Evolutionary conservation across 2,113 vertebrate genomes (phyloP).

Genomic region (Ptychochromis oligacanthus): DNA sequence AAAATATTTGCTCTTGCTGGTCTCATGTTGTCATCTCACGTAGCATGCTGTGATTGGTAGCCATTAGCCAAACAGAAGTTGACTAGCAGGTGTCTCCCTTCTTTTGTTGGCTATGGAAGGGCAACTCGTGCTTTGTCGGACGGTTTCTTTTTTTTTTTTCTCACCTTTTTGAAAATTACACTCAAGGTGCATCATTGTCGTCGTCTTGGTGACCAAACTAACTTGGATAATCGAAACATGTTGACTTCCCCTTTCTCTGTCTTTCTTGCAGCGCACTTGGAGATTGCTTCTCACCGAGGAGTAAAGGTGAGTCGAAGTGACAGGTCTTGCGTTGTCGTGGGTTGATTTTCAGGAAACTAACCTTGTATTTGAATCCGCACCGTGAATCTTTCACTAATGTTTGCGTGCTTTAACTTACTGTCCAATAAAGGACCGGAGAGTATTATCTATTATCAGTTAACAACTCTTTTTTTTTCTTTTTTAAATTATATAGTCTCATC

Average conservation of each 20-base stretch:
- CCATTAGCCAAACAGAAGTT: not conserved
- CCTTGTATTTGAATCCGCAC: not conserved
- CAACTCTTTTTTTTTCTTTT: too few species aligned
- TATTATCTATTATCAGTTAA: too few species aligned
- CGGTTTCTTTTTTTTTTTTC: too few species aligned
- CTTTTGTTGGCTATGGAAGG: not conserved
- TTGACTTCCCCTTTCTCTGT: not conserved
- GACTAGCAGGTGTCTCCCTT: constrained; percentile 12
- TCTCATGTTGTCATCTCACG: not conserved
- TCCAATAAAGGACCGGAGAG: not conserved
- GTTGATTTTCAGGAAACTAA: not conserved
- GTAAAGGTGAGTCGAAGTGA: constrained; percentile 51
- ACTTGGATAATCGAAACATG: not conserved
- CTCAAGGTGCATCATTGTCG: not conserved
- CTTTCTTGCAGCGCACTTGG: constrained; percentile 32
- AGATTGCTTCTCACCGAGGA: constrained; percentile 26
- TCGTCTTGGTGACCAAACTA: not conserved
- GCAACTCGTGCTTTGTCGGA: not conserved
- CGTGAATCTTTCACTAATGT: not conserved
- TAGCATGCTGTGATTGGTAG: constrained; percentile 3
- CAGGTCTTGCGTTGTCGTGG: not conserved
- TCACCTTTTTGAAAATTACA: not conserved
- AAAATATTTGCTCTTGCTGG: not conserved
- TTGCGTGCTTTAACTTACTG: not conserved
- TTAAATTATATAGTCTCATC: not conserved